Percentiles rank a stretch among this genome's conserved stretches.
Evolutionary conservation across 2,888 invertebrate species (phyloP).

Genomic region (Watsonalla binaria): DNA sequence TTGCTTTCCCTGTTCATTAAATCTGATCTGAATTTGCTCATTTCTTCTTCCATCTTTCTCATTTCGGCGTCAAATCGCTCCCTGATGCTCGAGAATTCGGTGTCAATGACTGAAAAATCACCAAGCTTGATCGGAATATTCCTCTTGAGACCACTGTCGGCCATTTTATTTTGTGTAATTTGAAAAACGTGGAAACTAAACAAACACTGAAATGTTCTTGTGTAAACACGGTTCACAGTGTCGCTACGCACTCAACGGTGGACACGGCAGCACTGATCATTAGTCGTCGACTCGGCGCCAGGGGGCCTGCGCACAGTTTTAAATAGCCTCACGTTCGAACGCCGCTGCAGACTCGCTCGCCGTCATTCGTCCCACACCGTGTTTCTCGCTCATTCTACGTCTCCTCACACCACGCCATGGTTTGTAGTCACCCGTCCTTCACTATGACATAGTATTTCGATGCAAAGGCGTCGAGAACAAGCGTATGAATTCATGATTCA

Average conservation of each 20-base stretch:
- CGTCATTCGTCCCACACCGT: conserved; percentile 69
- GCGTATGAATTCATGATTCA: conserved; percentile 61
- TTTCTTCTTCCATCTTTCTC: conserved; percentile 99
- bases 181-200: conserved; percentile 65
- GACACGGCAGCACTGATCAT: conserved; percentile 76
- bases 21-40: conserved; percentile 95
- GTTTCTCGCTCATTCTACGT: conserved; percentile 76
- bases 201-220: conserved; percentile 71
- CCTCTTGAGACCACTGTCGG: conserved; percentile 89
- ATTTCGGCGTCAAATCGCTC: conserved; percentile 98
- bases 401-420: conserved; percentile 27
- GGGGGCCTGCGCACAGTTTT: conserved; percentile 78
- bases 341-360: conserved; percentile 55
- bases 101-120: conserved; percentile 97
- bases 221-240: conserved; percentile 70
- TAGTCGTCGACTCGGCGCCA: conserved; percentile 75
- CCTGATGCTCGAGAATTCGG: conserved; percentile 96
- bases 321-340: conserved; percentile 76
- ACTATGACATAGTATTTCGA: conserved; percentile 9
- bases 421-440: conserved; percentile 21
- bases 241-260: conserved; percentile 62
- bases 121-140: conserved; percentile 96
- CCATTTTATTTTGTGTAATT: conserved; percentile 79
- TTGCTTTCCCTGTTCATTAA: conserved; percentile 95
- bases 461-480: conserved; percentile 28